Evolutionary conservation across 2,888 invertebrate species (phyloP).

Genomic region (Crematogaster levior): DNA sequence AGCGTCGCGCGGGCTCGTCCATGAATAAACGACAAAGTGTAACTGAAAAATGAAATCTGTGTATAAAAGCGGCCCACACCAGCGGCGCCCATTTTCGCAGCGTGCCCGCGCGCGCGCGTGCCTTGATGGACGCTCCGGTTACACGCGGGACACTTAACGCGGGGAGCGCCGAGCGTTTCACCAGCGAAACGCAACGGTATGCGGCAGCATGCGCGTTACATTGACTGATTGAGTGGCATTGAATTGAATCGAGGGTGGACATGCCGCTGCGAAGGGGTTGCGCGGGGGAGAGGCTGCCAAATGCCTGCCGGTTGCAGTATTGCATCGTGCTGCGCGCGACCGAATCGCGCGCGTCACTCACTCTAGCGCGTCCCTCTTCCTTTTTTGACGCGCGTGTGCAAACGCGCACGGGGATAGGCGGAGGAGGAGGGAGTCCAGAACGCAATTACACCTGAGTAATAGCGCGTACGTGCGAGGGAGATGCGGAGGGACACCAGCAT

Average conservation of each 20-base stretch:
- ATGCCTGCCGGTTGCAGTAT: slow-evolving; percentile 78
- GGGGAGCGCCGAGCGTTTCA: slow-evolving; percentile 72
- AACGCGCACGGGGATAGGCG: slow-evolving; percentile 29
- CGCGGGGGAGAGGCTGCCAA: slow-evolving; percentile 76
- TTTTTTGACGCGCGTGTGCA: slow-evolving; percentile 59
- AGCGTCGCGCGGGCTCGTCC: slow-evolving; percentile 19
- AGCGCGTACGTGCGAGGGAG: slow-evolving; percentile 70
- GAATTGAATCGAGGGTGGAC: slow-evolving; percentile 83
- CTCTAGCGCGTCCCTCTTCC: slow-evolving; percentile 24
- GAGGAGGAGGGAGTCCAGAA: slow-evolving; percentile 58
- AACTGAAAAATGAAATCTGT: slow-evolving; percentile 74
- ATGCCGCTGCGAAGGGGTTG: slow-evolving; percentile 34
- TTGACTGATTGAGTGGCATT: slow-evolving; percentile 85
- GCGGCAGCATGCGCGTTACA: slow-evolving; percentile 82
- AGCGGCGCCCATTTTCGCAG: slow-evolving; percentile 60
- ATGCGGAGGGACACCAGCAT: slow-evolving; percentile 12
- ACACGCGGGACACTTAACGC: slow-evolving; percentile 73
- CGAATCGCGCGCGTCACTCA: slow-evolving; percentile 54
- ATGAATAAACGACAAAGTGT: slow-evolving; percentile 70
- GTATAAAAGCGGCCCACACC: slow-evolving; percentile 57
- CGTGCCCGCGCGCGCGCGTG: slow-evolving; percentile 40
- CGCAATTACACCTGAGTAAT: slow-evolving; percentile 84
- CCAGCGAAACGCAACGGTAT: slow-evolving; percentile 74
- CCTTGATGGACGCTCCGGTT: slow-evolving; percentile 72
- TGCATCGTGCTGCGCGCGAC: slow-evolving; percentile 64